Evolutionary conservation across 2,888 invertebrate species (phyloP).

Genomic region (Apotomis capreana): DNA sequence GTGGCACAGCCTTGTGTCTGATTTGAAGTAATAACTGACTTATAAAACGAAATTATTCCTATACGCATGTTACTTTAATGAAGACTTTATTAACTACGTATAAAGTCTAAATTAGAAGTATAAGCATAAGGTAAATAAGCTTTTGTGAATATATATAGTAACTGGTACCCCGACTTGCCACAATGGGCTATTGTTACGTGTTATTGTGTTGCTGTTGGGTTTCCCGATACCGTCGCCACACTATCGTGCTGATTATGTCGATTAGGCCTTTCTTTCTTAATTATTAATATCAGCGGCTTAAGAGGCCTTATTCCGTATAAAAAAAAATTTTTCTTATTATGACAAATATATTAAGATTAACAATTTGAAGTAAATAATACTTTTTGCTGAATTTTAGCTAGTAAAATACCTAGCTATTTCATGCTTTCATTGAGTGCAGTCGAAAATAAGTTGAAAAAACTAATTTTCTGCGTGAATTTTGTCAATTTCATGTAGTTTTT

Average conservation of each 20-base stretch:
- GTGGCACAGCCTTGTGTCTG: slow-evolving; percentile 6
- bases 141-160: slow-evolving; percentile 8
- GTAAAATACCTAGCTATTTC: too few species aligned
- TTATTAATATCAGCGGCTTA: too few species aligned
- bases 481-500: too few species aligned
- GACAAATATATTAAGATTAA: too few species aligned
- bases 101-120: background rate
- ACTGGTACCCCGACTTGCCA: slow-evolving; percentile 11
- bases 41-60: background rate
- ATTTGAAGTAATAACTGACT: background rate
- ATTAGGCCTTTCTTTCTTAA: slow-evolving; percentile 16
- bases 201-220: slow-evolving; percentile 18
- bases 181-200: slow-evolving; percentile 36
- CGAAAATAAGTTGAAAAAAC: too few species aligned
- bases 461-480: too few species aligned
- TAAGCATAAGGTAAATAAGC: slow-evolving; percentile 4
- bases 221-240: slow-evolving; percentile 22
- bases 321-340: too few species aligned
- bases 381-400: too few species aligned
- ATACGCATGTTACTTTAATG: too few species aligned
- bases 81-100: background rate
- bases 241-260: slow-evolving; percentile 9
- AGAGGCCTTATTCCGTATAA: too few species aligned
- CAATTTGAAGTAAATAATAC: too few species aligned
- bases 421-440: too few species aligned